Evolutionary conservation across 2,113 vertebrate species (phyloP).

Genomic region (Motacilla alba): DNA sequence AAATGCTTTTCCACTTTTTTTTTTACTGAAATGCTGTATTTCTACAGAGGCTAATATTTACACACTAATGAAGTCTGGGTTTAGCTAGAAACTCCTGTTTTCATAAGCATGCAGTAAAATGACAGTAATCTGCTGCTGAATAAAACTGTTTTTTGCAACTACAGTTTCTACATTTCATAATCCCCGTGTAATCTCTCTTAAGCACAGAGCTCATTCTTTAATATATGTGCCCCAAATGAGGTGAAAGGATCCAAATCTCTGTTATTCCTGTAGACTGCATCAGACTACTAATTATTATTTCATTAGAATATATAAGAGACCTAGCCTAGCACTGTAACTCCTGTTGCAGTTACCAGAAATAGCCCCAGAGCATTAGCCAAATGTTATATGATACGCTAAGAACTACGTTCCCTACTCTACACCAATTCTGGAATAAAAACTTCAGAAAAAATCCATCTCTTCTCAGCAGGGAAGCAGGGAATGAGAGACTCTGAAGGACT

Average conservation of each 20-base stretch:
- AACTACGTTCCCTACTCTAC: background rate
- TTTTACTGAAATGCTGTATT: background rate
- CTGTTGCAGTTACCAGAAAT: background rate
- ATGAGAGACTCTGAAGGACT: background rate
- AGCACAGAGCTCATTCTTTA: background rate
- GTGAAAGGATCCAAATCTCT: background rate
- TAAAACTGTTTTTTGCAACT: constrained; percentile 27
- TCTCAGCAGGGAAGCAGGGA: background rate
- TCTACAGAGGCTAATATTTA: background rate
- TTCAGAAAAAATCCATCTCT: background rate
- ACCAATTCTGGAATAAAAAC: background rate
- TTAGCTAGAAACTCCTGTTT: background rate
- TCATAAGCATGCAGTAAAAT: background rate
- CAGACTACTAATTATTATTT: background rate
- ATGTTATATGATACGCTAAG: background rate
- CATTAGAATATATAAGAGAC: background rate
- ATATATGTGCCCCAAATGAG: background rate
- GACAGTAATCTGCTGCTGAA: constrained; percentile 19
- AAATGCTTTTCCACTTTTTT: background rate
- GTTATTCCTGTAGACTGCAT: background rate
- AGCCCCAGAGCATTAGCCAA: background rate
- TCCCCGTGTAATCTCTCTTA: background rate
- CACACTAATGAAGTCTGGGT: background rate
- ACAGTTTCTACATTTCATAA: background rate
- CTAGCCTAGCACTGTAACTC: background rate